These are phyloP conservation scores for Kradibia gibbosae DNA, from an alignment of 1,140 invertebrate genomes.

Conservation along the genomic window DNA sequence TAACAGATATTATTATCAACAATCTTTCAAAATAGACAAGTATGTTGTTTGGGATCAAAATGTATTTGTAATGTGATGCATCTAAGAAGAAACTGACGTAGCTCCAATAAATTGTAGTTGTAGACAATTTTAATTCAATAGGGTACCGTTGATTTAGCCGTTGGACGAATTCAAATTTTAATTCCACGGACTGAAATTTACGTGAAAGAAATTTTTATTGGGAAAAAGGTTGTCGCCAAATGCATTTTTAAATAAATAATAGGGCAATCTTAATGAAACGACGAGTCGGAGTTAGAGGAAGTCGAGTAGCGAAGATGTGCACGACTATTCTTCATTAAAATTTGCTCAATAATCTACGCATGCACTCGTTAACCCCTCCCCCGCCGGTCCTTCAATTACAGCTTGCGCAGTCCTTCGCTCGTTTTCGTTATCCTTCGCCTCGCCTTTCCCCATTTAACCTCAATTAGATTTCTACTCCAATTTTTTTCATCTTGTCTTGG, in stretches of 20 bases:
- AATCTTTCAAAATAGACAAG: slow-evolving; percentile 10
- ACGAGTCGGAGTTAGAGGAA: background rate
- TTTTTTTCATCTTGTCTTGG: slow-evolving; percentile 41
- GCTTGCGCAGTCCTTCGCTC: background rate
- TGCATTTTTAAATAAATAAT: too few relatives aligned
- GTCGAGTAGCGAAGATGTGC: background rate
- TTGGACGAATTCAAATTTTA: slow-evolving; percentile 9
- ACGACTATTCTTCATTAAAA: background rate
- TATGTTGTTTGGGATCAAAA: background rate
- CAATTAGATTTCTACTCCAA: slow-evolving; percentile 24
- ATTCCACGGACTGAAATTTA: slow-evolving; percentile 3
- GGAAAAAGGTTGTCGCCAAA: background rate
- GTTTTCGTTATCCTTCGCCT: slow-evolving; percentile 7
- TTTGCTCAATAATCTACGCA: slow-evolving; percentile 6
- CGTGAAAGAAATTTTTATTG: background rate
- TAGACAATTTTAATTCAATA: slow-evolving; percentile 15
- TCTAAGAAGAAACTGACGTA: slow-evolving; percentile 5
- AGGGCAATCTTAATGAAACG: background rate
- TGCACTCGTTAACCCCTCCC: background rate
- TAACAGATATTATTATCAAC: background rate
- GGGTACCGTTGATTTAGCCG: slow-evolving; percentile 21
- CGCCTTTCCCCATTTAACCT: slow-evolving; percentile 26
- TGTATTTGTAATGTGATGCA: background rate
- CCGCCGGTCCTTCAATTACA: slow-evolving; percentile 17
- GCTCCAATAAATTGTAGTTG: background rate